Conservation (phyloP, 1,140 invertebrate species). For the Pseudomyrmex flavicornis region DNA sequence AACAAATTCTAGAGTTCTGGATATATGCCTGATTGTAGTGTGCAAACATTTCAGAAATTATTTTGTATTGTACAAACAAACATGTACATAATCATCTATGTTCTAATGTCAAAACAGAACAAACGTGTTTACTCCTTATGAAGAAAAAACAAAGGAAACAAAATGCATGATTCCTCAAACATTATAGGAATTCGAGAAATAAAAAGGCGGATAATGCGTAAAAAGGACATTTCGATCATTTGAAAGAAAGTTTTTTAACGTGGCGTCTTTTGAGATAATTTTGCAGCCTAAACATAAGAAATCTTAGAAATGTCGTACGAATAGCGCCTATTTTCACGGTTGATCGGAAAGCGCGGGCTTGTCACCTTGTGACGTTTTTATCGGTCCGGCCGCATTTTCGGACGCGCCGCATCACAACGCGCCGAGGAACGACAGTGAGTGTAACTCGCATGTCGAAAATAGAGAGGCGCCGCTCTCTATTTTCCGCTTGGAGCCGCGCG, state of each 20-base stretch:
- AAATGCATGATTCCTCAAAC: neutral
- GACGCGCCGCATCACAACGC: constrained; percentile 43
- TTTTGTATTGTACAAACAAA: neutral
- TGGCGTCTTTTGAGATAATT: neutral
- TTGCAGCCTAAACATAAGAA: no score
- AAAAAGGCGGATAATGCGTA: no score
- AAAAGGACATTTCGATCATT: neutral
- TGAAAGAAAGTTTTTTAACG: neutral
- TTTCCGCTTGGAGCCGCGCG: constrained; percentile 33
- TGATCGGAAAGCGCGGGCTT: constrained; percentile 33
- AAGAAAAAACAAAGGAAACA: neutral
- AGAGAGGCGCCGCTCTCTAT: constrained; percentile 67
- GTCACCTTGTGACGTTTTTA: constrained; percentile 55
- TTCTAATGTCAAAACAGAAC: neutral
- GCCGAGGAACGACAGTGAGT: constrained; percentile 33
- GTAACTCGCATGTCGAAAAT: constrained; percentile 70
- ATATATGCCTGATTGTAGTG: neutral
- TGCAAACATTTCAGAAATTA: neutral
- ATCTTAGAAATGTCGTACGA: neutral
- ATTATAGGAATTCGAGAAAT: neutral
- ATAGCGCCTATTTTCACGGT: constrained; percentile 1
- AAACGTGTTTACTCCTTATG: neutral
- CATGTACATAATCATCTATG: neutral
- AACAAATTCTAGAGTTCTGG: neutral
- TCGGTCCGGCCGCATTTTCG: constrained; percentile 48